These are phyloP conservation scores for Penaeus indicus DNA, from an alignment of 1,140 invertebrate genomes.

Conservation along the genomic window DNA sequence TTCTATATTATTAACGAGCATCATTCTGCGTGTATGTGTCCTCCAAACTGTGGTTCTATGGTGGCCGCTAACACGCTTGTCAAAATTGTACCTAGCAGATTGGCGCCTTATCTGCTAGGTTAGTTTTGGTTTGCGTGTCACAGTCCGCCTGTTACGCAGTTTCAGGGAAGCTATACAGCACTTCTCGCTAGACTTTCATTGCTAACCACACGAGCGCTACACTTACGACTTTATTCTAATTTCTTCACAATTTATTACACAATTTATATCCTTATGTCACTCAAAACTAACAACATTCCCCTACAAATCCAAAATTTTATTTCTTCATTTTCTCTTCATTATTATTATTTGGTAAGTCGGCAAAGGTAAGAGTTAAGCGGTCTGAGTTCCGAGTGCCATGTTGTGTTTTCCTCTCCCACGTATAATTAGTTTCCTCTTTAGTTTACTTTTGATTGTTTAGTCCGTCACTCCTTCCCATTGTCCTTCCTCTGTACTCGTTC, in stretches of 20 bases:
- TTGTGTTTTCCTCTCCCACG: constrained; percentile 24
- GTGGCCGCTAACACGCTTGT: constrained; percentile 3
- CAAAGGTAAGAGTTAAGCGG: constrained; percentile 52
- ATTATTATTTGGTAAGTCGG: constrained; percentile 62
- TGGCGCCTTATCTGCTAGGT: constrained; percentile 18
- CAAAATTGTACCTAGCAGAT: constrained; percentile 9
- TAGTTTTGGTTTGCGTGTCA: constrained; percentile 26
- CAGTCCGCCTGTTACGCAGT: not conserved
- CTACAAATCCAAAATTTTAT: constrained; percentile 43
- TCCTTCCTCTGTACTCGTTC: not conserved
- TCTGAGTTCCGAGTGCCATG: not conserved
- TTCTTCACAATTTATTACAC: constrained; percentile 13
- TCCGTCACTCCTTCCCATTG: constrained; percentile 27
- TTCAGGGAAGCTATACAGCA: constrained; percentile 22
- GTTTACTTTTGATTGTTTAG: constrained; percentile 30
- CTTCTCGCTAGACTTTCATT: constrained; percentile 23
- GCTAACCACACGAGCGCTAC: constrained; percentile 50
- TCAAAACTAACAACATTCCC: constrained; percentile 54
- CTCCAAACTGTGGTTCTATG: not conserved
- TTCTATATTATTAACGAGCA: not conserved
- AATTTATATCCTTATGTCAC: not conserved
- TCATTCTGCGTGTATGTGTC: not conserved
- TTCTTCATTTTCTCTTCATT: constrained; percentile 53
- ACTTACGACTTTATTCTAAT: constrained; percentile 40
- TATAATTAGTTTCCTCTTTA: not conserved